These are phyloP conservation scores for Halichoerus grypus DNA, from an alignment of 2,113 vertebrate species.

Conservation along the genomic window DNA sequence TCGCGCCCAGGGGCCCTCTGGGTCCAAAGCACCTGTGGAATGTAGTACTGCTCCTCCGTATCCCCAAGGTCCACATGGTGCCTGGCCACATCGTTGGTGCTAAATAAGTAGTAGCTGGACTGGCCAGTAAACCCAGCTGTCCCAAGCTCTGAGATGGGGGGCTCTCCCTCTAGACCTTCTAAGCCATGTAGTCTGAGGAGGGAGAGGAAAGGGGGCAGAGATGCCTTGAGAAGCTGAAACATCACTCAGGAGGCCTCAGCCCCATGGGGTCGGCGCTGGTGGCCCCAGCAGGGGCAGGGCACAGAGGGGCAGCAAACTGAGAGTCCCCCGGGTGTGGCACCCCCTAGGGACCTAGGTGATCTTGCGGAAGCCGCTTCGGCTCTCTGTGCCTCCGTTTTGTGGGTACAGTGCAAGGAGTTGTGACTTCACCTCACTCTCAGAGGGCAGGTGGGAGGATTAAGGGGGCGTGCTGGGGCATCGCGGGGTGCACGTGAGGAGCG, in stretches of 20 bases:
- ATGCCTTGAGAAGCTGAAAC: not conserved
- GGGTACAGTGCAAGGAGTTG: not conserved
- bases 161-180: no score
- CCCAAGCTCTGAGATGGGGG: not conserved
- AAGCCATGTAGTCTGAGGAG: not conserved
- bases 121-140: not conserved
- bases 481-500: not conserved
- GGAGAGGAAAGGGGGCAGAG: no score
- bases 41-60: fast-evolving
- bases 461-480: fast-evolving
- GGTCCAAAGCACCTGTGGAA: not conserved
- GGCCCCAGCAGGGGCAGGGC: not conserved
- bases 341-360: not conserved
- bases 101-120: no score
- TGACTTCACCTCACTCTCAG: not conserved
- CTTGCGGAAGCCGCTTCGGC: not conserved
- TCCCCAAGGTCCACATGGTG: not conserved
- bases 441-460: not conserved
- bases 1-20: not conserved
- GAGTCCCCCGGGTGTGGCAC: not conserved
- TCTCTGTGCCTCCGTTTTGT: not conserved
- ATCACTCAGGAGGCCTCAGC: not conserved
- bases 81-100: fast-evolving
- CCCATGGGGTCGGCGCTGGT: not conserved
- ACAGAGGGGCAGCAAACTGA: not conserved